Evolutionary conservation across 2,888 invertebrate genomes (phyloP).

Genomic region (Tridacna crocea): DNA sequence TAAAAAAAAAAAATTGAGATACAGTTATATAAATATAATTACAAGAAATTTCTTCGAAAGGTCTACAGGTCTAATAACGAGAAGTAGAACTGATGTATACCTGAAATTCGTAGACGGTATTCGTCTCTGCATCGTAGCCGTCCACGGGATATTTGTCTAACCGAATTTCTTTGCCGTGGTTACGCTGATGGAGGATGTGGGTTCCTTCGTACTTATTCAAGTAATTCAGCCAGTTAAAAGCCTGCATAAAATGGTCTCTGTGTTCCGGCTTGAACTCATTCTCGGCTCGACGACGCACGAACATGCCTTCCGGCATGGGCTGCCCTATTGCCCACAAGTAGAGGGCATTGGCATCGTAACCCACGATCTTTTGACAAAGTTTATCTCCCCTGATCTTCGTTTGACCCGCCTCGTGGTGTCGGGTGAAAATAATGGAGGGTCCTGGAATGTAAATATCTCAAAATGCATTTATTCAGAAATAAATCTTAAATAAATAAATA

Average conservation of each 20-base stretch:
- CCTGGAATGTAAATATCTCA: constrained; percentile 3
- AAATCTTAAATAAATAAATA: background rate
- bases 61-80: constrained; percentile 2
- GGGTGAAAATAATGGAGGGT: constrained; percentile 25
- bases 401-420: constrained; percentile 32
- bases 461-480: background rate
- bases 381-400: constrained; percentile 31
- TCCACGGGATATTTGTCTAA: constrained; percentile 37
- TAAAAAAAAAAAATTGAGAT: no score
- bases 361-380: constrained; percentile 36
- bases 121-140: constrained; percentile 23
- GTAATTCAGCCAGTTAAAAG: constrained; percentile 49
- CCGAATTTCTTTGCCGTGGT: constrained; percentile 33
- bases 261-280: constrained; percentile 51
- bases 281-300: constrained; percentile 32
- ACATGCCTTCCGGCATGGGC: constrained; percentile 41
- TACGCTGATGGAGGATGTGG: constrained; percentile 44
- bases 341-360: constrained; percentile 50
- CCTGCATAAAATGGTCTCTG: constrained; percentile 30
- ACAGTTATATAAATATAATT: background rate
- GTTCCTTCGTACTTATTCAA: constrained; percentile 28
- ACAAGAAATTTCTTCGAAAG: constrained; percentile 21
- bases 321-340: constrained; percentile 43
- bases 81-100: background rate
- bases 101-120: constrained; percentile 41